Evolutionary conservation across 2,797 vertebrate genomes (phyloP).

Genomic region (Halcyon badia): DNA sequence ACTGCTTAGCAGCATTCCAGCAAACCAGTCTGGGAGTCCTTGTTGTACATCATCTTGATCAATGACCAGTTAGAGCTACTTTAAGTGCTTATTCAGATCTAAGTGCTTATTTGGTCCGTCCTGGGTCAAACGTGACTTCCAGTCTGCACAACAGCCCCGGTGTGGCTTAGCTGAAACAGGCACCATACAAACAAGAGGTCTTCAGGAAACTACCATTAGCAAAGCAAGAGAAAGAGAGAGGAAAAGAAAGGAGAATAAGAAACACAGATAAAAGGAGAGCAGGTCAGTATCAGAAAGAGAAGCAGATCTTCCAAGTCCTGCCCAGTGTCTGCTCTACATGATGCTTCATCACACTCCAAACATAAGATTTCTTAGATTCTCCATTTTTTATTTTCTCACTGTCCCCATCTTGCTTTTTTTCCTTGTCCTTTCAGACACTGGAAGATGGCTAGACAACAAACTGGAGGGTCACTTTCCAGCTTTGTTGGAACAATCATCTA

Average conservation of each 20-base stretch:
- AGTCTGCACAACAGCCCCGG: background rate
- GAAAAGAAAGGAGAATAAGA: background rate
- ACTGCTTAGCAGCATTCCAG: background rate
- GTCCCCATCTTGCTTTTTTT: background rate
- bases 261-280: background rate
- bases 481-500: background rate
- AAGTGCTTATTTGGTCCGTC: background rate
- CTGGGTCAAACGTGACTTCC: background rate
- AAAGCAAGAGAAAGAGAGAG: background rate
- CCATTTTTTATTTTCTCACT: background rate
- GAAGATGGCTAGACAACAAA: background rate
- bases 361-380: background rate
- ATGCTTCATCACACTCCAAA: background rate
- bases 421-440: background rate
- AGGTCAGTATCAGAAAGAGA: background rate
- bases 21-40: background rate
- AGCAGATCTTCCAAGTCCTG: background rate
- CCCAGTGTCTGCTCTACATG: background rate
- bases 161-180: background rate
- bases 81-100: background rate
- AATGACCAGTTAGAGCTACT: background rate
- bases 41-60: background rate
- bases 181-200: background rate
- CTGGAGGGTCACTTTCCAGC: background rate
- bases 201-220: background rate